Evolutionary conservation across 2,888 invertebrate species (phyloP), one percentile per base, ranked within the genome.

Genomic region (Nysson spinosus): DNA sequence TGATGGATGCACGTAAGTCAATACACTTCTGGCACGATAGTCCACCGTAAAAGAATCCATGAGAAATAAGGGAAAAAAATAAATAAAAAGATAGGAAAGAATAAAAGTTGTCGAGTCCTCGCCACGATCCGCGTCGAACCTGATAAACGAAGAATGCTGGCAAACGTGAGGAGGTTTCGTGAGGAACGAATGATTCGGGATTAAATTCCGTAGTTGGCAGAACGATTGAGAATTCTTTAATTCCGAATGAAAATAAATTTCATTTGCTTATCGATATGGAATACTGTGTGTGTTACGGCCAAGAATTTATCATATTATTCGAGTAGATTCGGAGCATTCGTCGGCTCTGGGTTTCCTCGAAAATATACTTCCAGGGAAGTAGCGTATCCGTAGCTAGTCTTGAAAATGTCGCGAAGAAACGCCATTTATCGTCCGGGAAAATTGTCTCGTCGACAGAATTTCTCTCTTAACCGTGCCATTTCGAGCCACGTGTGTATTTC

Each of bases 261-360:
- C 7, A 30, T 24, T 24, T 5, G 24, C 24, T n/a, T n/a, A n/a
- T n/a, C n/a, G n/a, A n/a, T n/a, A n/a, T n/a, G n/a, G n/a, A n/a
- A n/a, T n/a, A n/a, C n/a, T n/a, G n/a, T n/a, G n/a, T n/a, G n/a
- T n/a, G n/a, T n/a, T n/a, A n/a, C n/a, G n/a, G n/a, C n/a, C n/a
- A n/a, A n/a, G 57, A 63, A 63, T 58, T 35, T 58, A 44, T 40
- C 40, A 57, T 51, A 51, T 63, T 40, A 51, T 40, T 28, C 32
- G 17, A 19, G 50, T 24, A 57, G 40, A 62, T 62, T 40, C 40
- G 26, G 30, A 44, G 50, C 56, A 44, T 49, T 56, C 49, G n/a
- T 22, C 34, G 55, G 17, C 26, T 11, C 24, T 49, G 14, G 22
- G 30, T 17, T 47, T 17, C 32, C 22, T 24, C 3, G 6, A 7